A percentile compares a stretch with the other conserved stretches of the same genome.
These are phyloP conservation scores for Cochlearius cochlearius DNA, from an alignment of 2,113 vertebrate species.

Conservation along the genomic window DNA sequence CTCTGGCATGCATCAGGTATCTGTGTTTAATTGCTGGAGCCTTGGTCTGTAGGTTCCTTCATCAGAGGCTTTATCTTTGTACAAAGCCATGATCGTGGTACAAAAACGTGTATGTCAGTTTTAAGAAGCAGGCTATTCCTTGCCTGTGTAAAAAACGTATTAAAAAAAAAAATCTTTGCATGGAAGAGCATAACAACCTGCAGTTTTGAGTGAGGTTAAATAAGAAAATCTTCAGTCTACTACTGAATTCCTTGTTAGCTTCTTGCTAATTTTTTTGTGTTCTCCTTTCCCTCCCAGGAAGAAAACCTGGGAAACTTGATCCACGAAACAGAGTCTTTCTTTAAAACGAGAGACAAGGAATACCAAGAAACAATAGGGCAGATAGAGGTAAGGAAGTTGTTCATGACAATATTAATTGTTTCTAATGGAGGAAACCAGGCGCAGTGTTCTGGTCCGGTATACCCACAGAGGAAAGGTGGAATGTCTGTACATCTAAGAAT, in stretches of 20 bases:
- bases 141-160: neutral
- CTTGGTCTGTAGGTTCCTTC: neutral
- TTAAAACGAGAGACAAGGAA: slow-evolving; percentile 94
- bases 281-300: slow-evolving; percentile 75
- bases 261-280: neutral
- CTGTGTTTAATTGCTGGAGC: neutral
- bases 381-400: slow-evolving; percentile 85
- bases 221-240: neutral
- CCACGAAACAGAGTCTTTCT: slow-evolving; percentile 93
- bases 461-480: neutral
- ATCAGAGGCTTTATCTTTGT: neutral
- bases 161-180: neutral
- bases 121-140: neutral
- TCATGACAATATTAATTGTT: rapidly evolving
- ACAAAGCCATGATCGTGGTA: neutral
- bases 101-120: neutral
- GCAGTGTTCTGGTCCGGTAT: rapidly evolving
- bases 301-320: slow-evolving; percentile 93
- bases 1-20: neutral
- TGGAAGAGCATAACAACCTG: neutral
- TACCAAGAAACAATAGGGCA: slow-evolving; percentile 96
- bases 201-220: neutral
- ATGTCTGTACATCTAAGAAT: neutral
- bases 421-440: neutral
- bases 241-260: neutral